phyloP scores from a whole-genome alignment of 2,113 vertebrate genomes.

The Uria aalge region DNA sequence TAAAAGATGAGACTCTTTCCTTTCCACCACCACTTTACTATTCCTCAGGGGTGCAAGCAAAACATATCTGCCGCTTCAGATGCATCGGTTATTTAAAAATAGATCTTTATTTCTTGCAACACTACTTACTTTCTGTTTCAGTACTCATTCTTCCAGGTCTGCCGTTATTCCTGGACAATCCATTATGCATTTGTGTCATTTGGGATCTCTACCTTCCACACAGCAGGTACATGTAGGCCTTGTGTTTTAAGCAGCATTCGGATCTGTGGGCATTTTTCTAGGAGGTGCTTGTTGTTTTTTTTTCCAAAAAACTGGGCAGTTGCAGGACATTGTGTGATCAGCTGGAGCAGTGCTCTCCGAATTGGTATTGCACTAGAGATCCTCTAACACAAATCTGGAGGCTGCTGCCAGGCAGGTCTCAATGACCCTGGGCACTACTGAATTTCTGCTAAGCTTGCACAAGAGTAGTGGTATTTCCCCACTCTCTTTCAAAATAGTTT shows the following conservation, averaged over 20 bases:
- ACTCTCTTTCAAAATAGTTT: slow-evolving; percentile 43
- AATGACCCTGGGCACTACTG: not conserved
- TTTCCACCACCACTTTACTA: not conserved
- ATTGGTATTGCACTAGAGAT: not conserved
- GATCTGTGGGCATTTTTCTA: not conserved
- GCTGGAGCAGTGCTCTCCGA: not conserved
- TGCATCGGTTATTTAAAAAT: not conserved
- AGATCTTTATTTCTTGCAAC: not conserved
- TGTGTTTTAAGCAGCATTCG: not conserved
- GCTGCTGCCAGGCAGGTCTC: not conserved
- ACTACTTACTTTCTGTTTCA: not conserved
- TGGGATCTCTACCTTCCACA: not conserved
- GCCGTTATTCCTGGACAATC: not conserved
- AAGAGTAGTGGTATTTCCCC: slow-evolving; percentile 38
- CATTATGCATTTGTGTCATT: not conserved
- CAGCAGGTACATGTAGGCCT: not conserved
- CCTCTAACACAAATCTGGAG: not conserved
- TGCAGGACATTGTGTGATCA: not conserved
- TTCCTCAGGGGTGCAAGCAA: not conserved
- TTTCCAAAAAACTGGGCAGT: not conserved
- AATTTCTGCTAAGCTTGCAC: slow-evolving; percentile 36
- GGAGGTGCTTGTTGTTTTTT: not conserved
- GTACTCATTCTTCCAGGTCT: not conserved
- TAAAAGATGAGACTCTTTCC: not conserved
- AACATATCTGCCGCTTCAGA: not conserved